A percentile compares a stretch with the other conserved stretches of the same genome.
phyloP scores from a whole-genome alignment of 2,797 vertebrate genomes.

The Leuciscus waleckii region DNA sequence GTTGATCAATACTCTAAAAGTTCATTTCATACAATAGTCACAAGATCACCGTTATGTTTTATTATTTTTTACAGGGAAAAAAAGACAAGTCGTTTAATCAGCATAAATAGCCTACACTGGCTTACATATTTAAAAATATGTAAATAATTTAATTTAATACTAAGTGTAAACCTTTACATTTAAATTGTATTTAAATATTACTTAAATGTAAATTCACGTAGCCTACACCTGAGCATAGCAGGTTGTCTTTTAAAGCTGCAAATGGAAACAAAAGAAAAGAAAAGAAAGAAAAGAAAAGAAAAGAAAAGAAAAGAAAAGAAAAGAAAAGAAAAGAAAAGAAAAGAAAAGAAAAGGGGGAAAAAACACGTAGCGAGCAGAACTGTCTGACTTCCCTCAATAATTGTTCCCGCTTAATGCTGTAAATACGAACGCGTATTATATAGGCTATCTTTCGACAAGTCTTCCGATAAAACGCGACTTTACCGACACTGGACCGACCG shows the following conservation, averaged over 20 bases:
- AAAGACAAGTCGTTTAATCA: background rate
- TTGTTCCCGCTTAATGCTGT: background rate
- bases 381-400: background rate
- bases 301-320: background rate
- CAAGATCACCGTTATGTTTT: background rate
- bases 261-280: too few species aligned
- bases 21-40: background rate
- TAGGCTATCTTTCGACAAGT: background rate
- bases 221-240: background rate
- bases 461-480: background rate
- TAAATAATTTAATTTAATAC: background rate
- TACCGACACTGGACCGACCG: background rate
- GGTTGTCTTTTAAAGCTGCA: background rate
- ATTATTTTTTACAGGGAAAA: background rate
- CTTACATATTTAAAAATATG: background rate
- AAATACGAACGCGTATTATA: slow-evolving; percentile 14
- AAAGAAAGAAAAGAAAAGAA: background rate
- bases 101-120: background rate
- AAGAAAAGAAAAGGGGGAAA: too few species aligned
- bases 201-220: background rate
- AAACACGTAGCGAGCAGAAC: background rate
- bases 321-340: background rate
- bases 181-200: background rate
- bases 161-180: background rate
- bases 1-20: slow-evolving; percentile 19